Evolutionary conservation across 2,888 invertebrate genomes (phyloP), one percentile per base, ranked within the genome.

Genomic region (Trissolcus brochymenae): DNA sequence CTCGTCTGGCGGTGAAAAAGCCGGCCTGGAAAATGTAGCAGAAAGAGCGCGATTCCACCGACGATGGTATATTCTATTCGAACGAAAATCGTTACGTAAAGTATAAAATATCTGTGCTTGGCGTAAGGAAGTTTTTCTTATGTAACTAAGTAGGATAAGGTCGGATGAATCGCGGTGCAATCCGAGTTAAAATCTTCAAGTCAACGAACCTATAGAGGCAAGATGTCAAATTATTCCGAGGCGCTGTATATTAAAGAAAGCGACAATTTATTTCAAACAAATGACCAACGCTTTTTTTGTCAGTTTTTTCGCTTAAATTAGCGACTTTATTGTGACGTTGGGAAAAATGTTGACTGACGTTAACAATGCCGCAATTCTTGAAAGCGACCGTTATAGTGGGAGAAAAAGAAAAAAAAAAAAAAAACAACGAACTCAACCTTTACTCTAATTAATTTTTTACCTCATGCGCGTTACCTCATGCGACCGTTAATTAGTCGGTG

Each of bases 71-170:
- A 35, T 11, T 35, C 35, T 9, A 35, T 11, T 21, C 65, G 43
- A 50, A 67, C 40, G 51, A 49, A 60, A 29, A 50, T 4, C 25
- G n/a, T 67, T 74, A 41, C 64, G 55, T 41, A 74, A 68, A 46
- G 14, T 7, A 46, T 46, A 46, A 57, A 73, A 68, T 62, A 54
- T 64, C 62, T 29, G 60, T 55, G 14, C 59, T 54, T 54, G 72
- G 60, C n/a, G 54, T 19, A 51, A 67, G 67, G 74, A 74, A 74
- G 74, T 67, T n/a, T 43, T 40, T 4, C 11, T 74, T 67, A 74
- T 40, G 41, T 75, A 68, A 75, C 25, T 59, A 75, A 75, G 64
- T 75, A 75, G 75, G 75, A 75, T 75, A 75, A 75, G 75, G 75
- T 75, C 75, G 75, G 68, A 55, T 75, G 75, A 68, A 75, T 75